Conservation (phyloP, 2,113 vertebrate species). For the Hippoglossus stenolepis region DNA sequence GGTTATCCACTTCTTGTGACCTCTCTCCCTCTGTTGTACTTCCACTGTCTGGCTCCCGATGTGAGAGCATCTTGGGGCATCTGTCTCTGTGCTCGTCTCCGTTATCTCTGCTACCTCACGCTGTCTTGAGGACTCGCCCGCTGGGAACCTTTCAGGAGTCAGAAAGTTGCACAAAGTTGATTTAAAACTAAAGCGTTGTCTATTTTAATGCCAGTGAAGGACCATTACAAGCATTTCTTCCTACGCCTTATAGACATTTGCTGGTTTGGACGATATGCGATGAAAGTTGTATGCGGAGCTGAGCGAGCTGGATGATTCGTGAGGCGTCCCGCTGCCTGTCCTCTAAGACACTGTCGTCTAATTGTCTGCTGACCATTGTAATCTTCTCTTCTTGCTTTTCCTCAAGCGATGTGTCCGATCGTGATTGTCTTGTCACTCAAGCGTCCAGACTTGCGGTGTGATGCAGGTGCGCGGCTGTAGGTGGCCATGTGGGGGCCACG, state of each 20-base stretch:
- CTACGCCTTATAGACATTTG: neutral
- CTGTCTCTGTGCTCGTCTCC: constrained; percentile 14
- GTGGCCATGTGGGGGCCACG: neutral
- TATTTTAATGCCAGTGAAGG: neutral
- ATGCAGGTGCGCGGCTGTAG: neutral
- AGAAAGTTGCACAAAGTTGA: constrained; percentile 7
- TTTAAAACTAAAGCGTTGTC: constrained; percentile 1
- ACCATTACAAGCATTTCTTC: neutral
- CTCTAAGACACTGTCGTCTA: neutral
- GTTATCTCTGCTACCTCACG: constrained; percentile 65
- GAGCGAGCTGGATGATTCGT: constrained; percentile 9
- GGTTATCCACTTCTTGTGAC: neutral
- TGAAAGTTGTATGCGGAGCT: constrained; percentile 1
- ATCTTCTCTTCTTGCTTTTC: neutral
- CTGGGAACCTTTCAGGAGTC: constrained; percentile 17
- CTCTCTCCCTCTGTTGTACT: neutral
- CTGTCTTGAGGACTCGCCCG: constrained; percentile 28
- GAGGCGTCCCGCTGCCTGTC: neutral
- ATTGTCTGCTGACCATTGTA: neutral
- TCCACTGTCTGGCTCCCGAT: neutral
- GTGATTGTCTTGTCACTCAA: constrained; percentile 53
- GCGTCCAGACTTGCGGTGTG: neutral
- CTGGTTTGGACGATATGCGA: neutral
- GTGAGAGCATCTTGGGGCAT: neutral
- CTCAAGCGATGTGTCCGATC: constrained; percentile 21